phyloP scores from a whole-genome alignment of 1,140 invertebrate genomes.

The Drosophila melanogaster region DNA sequence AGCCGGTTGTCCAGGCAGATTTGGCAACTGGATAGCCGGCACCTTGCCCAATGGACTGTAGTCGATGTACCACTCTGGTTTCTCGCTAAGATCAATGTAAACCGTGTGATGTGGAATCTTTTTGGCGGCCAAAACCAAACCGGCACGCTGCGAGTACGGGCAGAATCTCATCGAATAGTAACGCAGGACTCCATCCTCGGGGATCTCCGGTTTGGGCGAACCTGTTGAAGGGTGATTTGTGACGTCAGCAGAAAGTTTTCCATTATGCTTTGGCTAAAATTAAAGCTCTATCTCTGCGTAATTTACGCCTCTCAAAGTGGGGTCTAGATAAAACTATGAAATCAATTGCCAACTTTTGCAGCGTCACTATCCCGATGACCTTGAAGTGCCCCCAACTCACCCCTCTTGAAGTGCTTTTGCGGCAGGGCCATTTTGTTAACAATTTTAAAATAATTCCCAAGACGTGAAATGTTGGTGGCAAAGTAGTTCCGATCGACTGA shows the following conservation, averaged over 20 bases:
- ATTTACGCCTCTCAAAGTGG: conserved; percentile 18
- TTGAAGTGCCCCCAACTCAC: conserved; percentile 52
- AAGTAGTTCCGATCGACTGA: conserved; percentile 14
- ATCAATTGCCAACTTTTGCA: conserved; percentile 28
- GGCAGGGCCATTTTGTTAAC: conserved; percentile 49
- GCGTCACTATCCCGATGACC: conserved; percentile 28
- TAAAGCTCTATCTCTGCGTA: conserved; percentile 22
- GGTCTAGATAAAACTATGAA: conserved; percentile 36
- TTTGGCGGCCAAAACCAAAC: conserved; percentile 93
- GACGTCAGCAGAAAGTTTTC: conserved; percentile 44
- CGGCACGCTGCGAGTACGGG: conserved; percentile 94
- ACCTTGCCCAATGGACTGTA: conserved; percentile 91
- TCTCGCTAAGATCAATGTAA: conserved; percentile 92
- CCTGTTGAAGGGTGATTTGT: conserved; percentile 85
- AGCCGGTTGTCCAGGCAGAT: conserved; percentile 86
- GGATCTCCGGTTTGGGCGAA: conserved; percentile 87
- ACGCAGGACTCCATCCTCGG: conserved; percentile 88
- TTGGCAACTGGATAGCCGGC: conserved; percentile 90
- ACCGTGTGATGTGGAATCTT: conserved; percentile 93
- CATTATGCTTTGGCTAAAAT: conserved; percentile 22
- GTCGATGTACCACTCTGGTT: conserved; percentile 92
- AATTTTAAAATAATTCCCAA: conserved; percentile 9
- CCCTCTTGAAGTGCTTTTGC: conserved; percentile 66
- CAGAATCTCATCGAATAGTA: conserved; percentile 96
- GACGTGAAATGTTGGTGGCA: conserved; percentile 13